Conservation (phyloP, 2,888 invertebrate genomes). For the Parapristionchus giblindavisi region DNA sequence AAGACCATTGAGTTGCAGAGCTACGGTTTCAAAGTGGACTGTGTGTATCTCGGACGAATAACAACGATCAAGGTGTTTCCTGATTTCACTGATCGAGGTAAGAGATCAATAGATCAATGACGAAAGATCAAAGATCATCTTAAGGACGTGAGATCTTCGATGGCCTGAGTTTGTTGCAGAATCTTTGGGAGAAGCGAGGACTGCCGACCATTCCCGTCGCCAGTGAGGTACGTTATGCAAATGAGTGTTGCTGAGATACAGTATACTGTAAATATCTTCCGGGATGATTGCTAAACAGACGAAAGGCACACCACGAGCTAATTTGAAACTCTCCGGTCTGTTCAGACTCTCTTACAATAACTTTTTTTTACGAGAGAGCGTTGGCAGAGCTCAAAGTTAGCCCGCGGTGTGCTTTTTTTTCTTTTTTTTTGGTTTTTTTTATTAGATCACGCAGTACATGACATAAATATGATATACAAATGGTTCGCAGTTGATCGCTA, state of each 20-base stretch:
- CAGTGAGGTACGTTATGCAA: constrained; percentile 37
- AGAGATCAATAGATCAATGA: constrained; percentile 43
- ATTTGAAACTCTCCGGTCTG: too few relatives aligned
- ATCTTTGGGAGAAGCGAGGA: constrained; percentile 42
- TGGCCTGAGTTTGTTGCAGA: constrained; percentile 38
- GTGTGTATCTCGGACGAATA: constrained; percentile 54
- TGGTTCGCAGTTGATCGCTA: constrained; percentile 48
- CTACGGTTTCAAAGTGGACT: constrained; percentile 61
- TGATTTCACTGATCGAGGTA: constrained; percentile 42
- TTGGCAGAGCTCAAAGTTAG: too few relatives aligned
- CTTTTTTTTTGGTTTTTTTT: not conserved
- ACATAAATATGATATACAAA: too few relatives aligned
- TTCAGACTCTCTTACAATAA: too few relatives aligned
- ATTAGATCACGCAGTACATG: too few relatives aligned
- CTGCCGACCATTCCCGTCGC: constrained; percentile 39
- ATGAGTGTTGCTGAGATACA: too few relatives aligned
- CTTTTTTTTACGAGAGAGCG: too few relatives aligned
- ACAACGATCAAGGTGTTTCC: constrained; percentile 42
- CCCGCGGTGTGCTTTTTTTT: not conserved
- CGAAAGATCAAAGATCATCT: constrained; percentile 25
- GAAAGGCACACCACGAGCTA: not conserved
- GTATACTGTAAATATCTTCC: not conserved
- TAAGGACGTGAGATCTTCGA: constrained; percentile 30
- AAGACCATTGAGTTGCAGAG: constrained; percentile 44
- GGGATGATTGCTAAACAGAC: not conserved